Base-by-base conservation (phyloP, 1,140 invertebrate genomes). In the Eumaeus atala region DNA sequence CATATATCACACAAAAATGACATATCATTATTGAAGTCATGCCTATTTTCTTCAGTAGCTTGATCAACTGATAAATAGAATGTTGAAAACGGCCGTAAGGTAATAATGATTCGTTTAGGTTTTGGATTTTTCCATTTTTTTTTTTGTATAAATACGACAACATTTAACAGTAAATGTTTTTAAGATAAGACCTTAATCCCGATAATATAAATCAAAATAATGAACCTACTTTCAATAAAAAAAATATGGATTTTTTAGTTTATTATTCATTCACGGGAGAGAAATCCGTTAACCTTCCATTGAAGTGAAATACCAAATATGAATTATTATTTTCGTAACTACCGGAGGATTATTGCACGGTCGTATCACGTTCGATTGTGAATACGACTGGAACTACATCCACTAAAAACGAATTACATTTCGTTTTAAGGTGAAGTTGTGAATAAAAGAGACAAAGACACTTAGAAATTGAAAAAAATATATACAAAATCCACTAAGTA, bases 261-360 rank as follows among this genome's bases (percentile, higher is more conserved):
- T 44, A 61, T 61, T 56, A 61, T 55, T 52, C 48, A 61, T 61
- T 61, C 59, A 61, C 52, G 44, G 35, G 47, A 54, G 59, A 36
- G 38, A 55, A 56, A 61, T 56, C 50, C 51, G 50, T 61, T 61
- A 48, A 57, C 37, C 51, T 40, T 17, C 44, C 40, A 21, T 10
- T 17, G 51, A 38, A 21, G 21, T 9, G 51, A 53, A 33, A 53
- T 44, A 38, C 51, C 42, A 42, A 53, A 51, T 51, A 53, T 53
- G 51, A 44, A 53, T 53, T 16, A 44, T 44, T 44, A 44, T 44
- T 44, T 44, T 9, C 16, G 9, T 16, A 44, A 44, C 40, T 44
- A 44, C 40, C 16, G 40, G 40, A 28, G 40, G 9, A 44, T 44
- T 44, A 44, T 6, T 9, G 40, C 14, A 44, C 16, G 21, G 40